These are phyloP conservation scores for Rhinogobius similis DNA, from an alignment of 2,113 vertebrate genomes.

Conservation along the genomic window DNA sequence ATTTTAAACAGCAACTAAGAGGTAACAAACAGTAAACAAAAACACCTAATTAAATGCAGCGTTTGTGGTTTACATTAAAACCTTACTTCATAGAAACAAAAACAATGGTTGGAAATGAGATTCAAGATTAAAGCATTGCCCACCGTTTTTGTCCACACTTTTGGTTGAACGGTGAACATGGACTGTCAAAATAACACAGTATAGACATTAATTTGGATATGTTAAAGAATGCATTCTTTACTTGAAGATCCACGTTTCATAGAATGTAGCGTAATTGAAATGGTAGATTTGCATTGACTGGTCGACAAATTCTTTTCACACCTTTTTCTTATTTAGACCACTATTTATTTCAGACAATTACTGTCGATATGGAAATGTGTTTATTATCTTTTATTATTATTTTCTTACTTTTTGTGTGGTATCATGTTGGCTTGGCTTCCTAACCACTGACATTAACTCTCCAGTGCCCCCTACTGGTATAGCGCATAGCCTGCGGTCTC, in stretches of 20 bases:
- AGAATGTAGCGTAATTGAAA: too few species aligned
- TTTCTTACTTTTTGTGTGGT: neutral
- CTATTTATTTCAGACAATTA: too few species aligned
- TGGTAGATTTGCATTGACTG: too few species aligned
- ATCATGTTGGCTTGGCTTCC: neutral
- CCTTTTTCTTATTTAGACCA: too few species aligned
- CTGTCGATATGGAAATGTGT: neutral
- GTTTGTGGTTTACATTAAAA: neutral
- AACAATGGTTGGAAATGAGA: neutral
- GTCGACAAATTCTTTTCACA: too few species aligned
- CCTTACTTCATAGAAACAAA: neutral
- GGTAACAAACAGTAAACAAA: neutral
- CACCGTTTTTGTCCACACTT: neutral
- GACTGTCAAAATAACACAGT: neutral
- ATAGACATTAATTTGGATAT: neutral
- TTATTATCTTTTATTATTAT: neutral
- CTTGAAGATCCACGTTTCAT: too few species aligned
- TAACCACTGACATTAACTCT: slow-evolving; percentile 1
- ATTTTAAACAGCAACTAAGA: neutral
- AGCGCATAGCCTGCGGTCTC: slow-evolving; percentile 14
- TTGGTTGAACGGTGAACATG: neutral
- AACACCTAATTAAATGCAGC: neutral
- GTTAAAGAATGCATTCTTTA: too few species aligned
- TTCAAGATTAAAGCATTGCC: neutral
- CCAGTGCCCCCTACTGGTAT: slow-evolving; percentile 49